phyloP scores from a whole-genome alignment of 2,888 invertebrate genomes.

The Eristalis intricaria region DNA sequence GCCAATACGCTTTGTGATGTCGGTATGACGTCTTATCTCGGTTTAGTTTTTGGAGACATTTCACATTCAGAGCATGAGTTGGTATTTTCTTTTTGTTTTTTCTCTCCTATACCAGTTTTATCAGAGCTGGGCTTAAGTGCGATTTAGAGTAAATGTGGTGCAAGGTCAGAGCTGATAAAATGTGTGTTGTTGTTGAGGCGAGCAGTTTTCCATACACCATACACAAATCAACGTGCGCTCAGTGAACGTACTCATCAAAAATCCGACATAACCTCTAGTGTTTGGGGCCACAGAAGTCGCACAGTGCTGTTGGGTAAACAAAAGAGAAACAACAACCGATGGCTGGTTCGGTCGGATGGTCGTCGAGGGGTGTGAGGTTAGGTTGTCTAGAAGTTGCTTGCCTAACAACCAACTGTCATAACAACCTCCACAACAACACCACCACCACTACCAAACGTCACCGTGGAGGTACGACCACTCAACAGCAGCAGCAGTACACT shows the following conservation, averaged over 20 bases:
- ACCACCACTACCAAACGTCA: background rate
- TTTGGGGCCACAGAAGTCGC: constrained; percentile 18
- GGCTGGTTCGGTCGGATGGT: background rate
- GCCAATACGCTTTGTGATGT: background rate
- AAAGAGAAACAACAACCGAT: constrained; percentile 26
- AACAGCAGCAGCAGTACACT: background rate
- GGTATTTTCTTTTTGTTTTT: background rate
- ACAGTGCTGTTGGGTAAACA: constrained; percentile 13
- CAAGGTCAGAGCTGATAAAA: constrained; percentile 64
- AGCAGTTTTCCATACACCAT: constrained; percentile 2
- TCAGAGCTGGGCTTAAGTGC: constrained; percentile 36
- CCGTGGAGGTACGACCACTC: constrained; percentile 19
- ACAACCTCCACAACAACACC: constrained; percentile 32
- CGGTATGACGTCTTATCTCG: background rate
- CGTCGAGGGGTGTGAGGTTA: background rate
- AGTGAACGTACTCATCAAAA: constrained; percentile 2
- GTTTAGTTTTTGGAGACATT: background rate
- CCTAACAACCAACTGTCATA: constrained; percentile 51
- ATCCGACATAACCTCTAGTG: constrained; percentile 21
- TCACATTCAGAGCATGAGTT: background rate
- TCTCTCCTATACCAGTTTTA: constrained; percentile 27
- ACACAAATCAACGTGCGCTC: constrained; percentile 2
- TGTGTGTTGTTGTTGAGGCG: background rate
- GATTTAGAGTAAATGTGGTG: constrained; percentile 36
- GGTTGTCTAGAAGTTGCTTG: constrained; percentile 44